A percentile compares a stretch with the other conserved stretches of the same genome.
phyloP scores from a whole-genome alignment of 2,113 vertebrate genomes.

The Odocoileus hemionus region DNA sequence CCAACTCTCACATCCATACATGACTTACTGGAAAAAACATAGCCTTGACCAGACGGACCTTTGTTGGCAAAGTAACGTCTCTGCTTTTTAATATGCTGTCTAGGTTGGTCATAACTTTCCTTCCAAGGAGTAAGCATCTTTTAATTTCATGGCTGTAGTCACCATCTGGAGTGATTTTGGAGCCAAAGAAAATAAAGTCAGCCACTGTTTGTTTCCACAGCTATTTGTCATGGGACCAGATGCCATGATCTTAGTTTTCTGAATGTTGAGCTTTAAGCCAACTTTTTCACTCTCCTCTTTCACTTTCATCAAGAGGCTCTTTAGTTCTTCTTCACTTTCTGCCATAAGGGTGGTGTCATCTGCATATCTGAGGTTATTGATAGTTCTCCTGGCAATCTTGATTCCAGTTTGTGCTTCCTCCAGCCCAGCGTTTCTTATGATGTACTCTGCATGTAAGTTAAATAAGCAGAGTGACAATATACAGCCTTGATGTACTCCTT shows the following conservation, averaged over 20 bases:
- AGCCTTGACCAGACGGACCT: not conserved
- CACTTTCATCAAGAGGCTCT: not conserved
- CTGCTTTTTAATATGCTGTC: not conserved
- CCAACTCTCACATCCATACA: not conserved
- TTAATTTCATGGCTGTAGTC: not conserved
- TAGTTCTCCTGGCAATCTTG: not conserved
- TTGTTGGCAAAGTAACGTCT: not conserved
- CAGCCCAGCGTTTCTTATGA: not conserved
- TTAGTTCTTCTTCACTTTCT: not conserved
- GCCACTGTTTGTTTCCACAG: not conserved
- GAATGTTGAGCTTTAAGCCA: not conserved
- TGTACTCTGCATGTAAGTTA: not conserved
- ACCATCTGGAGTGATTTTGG: not conserved
- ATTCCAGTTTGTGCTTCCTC: not conserved
- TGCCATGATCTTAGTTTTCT: not conserved
- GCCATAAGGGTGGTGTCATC: not conserved
- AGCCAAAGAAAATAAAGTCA: not conserved
- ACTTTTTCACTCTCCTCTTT: not conserved
- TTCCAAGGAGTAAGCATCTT: not conserved
- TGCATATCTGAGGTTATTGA: not conserved
- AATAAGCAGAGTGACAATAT: not conserved
- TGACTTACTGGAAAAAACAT: not conserved
- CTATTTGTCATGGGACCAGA: not conserved
- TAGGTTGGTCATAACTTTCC: not conserved
- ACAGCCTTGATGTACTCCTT: not conserved